Percentiles rank a stretch among this genome's conserved stretches.
phyloP scores from a whole-genome alignment of 2,797 vertebrate genomes.

The Premnoplex brunnescens region DNA sequence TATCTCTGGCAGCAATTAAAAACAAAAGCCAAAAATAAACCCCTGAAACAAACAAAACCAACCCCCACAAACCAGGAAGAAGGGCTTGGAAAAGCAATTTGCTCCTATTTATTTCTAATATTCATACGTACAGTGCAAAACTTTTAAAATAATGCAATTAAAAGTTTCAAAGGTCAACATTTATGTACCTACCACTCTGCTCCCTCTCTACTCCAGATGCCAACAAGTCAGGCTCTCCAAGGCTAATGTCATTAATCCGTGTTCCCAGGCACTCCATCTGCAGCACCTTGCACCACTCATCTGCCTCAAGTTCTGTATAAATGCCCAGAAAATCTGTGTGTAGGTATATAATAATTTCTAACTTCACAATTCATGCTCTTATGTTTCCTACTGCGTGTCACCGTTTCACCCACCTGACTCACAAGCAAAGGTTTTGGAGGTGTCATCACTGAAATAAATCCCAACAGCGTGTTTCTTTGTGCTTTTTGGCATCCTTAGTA shows the following conservation, averaged over 20 bases:
- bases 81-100: neutral
- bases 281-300: conserved; percentile 86
- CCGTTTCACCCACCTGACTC: conserved; percentile 80
- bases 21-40: neutral
- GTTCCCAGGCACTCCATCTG: conserved; percentile 82
- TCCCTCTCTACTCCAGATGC: conserved; percentile 82
- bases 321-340: conserved; percentile 48
- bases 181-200: conserved; percentile 79
- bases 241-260: conserved; percentile 78
- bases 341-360: neutral
- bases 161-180: neutral
- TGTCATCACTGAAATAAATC: conserved; percentile 80
- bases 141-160: neutral
- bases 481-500: conserved; percentile 77
- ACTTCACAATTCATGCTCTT: neutral
- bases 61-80: neutral
- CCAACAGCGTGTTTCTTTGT: conserved; percentile 82
- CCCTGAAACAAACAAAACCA: neutral
- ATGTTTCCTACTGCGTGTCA: neutral
- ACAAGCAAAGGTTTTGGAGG: conserved; percentile 83
- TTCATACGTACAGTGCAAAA: neutral
- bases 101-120: neutral
- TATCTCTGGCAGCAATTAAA: neutral
- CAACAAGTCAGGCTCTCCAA: conserved; percentile 83
- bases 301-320: conserved; percentile 81